Conservation (phyloP, 2,888 invertebrate species). For the Tipula vernalis region DNA sequence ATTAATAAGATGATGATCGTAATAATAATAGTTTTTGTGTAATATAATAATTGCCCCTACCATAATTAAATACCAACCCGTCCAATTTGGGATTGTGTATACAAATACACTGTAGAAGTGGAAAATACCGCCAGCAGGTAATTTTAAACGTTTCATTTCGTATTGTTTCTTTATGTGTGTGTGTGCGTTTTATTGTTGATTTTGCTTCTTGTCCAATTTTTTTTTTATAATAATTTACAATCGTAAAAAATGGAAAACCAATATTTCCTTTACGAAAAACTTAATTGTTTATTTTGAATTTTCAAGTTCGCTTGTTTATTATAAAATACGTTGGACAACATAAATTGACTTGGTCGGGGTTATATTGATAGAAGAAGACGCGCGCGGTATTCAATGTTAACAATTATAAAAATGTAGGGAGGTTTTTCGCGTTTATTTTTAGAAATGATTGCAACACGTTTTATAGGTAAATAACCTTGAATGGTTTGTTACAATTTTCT, state of each 20-base stretch:
- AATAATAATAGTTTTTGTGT: neutral
- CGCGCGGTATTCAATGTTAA: neutral
- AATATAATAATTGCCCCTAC: neutral
- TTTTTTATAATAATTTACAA: neutral
- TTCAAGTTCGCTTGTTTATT: neutral
- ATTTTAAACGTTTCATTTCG: neutral
- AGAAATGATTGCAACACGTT: neutral
- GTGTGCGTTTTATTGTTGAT: neutral
- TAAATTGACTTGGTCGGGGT: neutral
- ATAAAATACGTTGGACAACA: neutral
- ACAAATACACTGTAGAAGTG: neutral
- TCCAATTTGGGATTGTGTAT: neutral
- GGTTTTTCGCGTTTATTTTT: neutral
- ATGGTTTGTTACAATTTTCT: neutral
- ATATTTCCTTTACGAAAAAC: neutral
- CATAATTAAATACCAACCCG: neutral
- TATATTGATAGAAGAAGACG: neutral
- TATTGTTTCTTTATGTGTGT: neutral
- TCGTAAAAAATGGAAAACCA: neutral
- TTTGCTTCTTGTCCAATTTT: neutral
- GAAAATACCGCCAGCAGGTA: neutral
- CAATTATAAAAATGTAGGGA: neutral
- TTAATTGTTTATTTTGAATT: neutral
- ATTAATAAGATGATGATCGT: constrained; percentile 1
- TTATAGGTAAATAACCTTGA: neutral